These are phyloP conservation scores for Gorsachius magnificus DNA, from an alignment of 2,797 vertebrate species.

Conservation along the genomic window DNA sequence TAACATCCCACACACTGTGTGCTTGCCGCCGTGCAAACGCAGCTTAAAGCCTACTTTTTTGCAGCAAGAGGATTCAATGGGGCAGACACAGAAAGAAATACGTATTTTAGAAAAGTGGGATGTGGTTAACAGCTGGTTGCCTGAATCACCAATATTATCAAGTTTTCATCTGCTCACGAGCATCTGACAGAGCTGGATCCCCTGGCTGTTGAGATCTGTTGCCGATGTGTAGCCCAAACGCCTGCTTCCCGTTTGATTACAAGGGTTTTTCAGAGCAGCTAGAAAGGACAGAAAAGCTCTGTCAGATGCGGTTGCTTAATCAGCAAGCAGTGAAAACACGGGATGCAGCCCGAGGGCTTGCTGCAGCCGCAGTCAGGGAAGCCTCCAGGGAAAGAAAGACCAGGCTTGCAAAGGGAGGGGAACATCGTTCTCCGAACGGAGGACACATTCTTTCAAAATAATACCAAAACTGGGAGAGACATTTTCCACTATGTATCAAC, in stretches of 20 bases:
- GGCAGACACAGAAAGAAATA: not conserved
- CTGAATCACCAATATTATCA: not conserved
- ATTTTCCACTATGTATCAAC: not conserved
- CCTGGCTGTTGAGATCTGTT: not conserved
- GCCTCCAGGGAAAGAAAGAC: not conserved
- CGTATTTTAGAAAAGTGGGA: not conserved
- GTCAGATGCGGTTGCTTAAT: not conserved
- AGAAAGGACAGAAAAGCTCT: conserved; percentile 5
- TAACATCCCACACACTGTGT: not conserved
- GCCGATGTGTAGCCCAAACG: not conserved
- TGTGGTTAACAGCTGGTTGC: not conserved
- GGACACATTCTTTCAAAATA: not conserved
- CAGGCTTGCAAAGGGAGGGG: not conserved
- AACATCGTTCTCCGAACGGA: not conserved
- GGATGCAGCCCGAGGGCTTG: not conserved
- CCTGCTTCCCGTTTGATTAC: not conserved
- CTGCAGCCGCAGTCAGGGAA: not conserved
- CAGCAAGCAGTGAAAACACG: not conserved
- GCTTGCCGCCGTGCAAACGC: not conserved
- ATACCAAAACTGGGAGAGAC: not conserved
- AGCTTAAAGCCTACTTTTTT: not conserved
- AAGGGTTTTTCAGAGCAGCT: not conserved
- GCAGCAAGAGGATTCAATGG: not conserved
- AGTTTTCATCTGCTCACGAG: not conserved
- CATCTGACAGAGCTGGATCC: not conserved